Base-by-base conservation (phyloP, 2,888 invertebrate species). In the Drosophila limbata region DNA sequence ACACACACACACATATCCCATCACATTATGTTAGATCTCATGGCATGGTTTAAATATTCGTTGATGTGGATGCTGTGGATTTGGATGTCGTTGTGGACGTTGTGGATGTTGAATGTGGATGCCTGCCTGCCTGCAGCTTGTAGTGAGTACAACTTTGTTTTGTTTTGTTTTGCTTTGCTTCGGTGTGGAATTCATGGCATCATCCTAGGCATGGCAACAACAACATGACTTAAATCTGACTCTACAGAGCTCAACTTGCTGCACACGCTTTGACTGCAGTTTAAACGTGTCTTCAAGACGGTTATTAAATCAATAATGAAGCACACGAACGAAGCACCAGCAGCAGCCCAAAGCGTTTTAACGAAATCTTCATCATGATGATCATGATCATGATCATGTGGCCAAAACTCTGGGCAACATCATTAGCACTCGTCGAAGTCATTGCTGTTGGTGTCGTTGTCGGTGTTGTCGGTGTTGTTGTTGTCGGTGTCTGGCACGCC, bases 241-340 rank as follows among this genome's bases (percentile, higher is more conserved):
- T 31, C 31, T 8, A 39, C 31, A 13, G 37, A 40, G 55, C 55
- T 56, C 55, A 56, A 66, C 83, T 70, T 65, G 76, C 77, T 75
- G 74, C 69, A 84, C 69, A 75, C 71, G 76, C 68, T 76, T 65
- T 74, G 76, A 73, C 70, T 77, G 79, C 78, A 77, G 84, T 72
- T 86, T 79, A 89, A 86, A 89, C 89, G 84, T 89, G 88, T 85
- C 79, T 90, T 87, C 84, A 81, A 84, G 76, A 69, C 79, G 87
- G 80, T 90, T 90, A 90, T 88, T 90, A 90, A 89, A 90, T 89
- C 85, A 90, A 90, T 91, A 91, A 91, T 91, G 91, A 91, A 90
- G 83, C 88, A 85, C 90, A 90, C 90, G 89, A 91, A 90, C 90
- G 89, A 91, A 89, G 81, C 81, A 79, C 72, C 85, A 55, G 68